phyloP scores from a whole-genome alignment of 2,113 vertebrate species.

The Gymnorhina tibicen region DNA sequence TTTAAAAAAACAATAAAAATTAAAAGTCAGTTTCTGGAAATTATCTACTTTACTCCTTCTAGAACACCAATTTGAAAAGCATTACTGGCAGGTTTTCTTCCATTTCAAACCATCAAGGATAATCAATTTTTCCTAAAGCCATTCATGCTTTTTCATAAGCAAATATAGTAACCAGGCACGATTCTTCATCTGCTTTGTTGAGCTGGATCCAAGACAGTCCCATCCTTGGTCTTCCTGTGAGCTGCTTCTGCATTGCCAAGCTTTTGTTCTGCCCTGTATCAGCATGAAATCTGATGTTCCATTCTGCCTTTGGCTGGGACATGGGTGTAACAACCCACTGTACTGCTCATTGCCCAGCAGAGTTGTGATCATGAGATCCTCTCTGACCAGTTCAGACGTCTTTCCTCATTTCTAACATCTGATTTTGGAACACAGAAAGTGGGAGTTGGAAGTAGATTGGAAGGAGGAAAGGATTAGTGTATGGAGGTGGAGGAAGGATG shows the following conservation, averaged over 20 bases:
- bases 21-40: not conserved
- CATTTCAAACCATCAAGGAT: not conserved
- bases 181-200: not conserved
- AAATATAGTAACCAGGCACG: not conserved
- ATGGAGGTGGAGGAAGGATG: rapidly evolving
- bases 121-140: not conserved
- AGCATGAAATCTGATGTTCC: not conserved
- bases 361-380: not conserved
- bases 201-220: not conserved
- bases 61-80: not conserved
- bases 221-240: not conserved
- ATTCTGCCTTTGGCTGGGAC: not conserved
- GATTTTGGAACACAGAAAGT: not conserved
- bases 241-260: not conserved
- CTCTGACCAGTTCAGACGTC: not conserved
- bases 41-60: not conserved
- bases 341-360: not conserved
- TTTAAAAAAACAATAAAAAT: not conserved
- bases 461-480: not conserved
- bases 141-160: not conserved
- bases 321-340: rapidly evolving
- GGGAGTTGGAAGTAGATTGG: rapidly evolving
- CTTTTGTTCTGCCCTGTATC: not conserved
- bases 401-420: not conserved
- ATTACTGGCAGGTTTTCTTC: not conserved